Conservation (phyloP, 2,797 vertebrate genomes). For the Galagoides demidoff region DNA sequence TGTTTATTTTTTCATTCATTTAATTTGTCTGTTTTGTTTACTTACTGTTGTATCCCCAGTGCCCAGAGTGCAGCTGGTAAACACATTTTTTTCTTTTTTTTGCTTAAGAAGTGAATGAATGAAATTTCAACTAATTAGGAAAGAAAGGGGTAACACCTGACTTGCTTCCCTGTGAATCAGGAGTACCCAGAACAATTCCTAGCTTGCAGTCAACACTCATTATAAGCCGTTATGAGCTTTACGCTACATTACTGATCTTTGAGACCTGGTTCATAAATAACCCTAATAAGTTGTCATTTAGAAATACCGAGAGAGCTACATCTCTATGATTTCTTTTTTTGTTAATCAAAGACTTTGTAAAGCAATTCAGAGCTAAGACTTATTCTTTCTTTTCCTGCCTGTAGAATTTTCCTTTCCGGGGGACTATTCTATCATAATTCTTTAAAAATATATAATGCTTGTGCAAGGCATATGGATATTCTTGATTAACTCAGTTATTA, state of each 20-base stretch:
- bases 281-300: background rate
- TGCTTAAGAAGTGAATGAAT: background rate
- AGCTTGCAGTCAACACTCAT: background rate
- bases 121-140: background rate
- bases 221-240: background rate
- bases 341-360: background rate
- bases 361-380: background rate
- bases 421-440: background rate
- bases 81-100: background rate
- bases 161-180: background rate
- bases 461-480: background rate
- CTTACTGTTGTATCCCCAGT: background rate
- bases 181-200: background rate
- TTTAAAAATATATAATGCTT: background rate
- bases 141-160: background rate
- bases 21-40: background rate
- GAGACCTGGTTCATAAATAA: slow-evolving; percentile 11
- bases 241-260: background rate
- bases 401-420: background rate
- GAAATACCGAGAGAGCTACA: background rate
- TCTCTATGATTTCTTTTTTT: background rate
- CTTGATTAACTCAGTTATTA: background rate
- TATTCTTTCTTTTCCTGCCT: background rate
- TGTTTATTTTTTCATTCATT: background rate
- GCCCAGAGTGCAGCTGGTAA: background rate